These are phyloP conservation scores for Gryon sp. DNA, from an alignment of 1,140 invertebrate species.

Conservation along the genomic window DNA sequence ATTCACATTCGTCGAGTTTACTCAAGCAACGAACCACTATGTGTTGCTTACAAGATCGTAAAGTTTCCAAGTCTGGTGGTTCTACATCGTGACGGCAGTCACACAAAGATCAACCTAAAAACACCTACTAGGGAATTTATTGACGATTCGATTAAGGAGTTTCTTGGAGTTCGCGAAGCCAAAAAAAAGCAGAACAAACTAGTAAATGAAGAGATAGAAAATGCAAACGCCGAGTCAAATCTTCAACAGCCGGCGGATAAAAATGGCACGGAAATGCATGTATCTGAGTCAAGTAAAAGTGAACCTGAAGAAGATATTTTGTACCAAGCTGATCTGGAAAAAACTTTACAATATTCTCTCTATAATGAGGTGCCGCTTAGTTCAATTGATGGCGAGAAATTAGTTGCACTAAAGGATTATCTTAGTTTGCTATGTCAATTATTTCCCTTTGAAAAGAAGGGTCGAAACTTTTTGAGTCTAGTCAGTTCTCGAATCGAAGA, in stretches of 20 bases:
- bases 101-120: constrained; percentile 75
- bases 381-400: constrained; percentile 84
- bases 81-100: constrained; percentile 73
- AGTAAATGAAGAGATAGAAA: constrained; percentile 6
- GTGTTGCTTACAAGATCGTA: constrained; percentile 75
- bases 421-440: constrained; percentile 85
- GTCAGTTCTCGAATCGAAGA: constrained; percentile 77
- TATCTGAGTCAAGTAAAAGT: no score
- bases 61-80: constrained; percentile 81
- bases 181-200: constrained; percentile 54
- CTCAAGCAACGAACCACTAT: constrained; percentile 79
- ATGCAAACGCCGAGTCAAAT: not conserved
- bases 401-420: constrained; percentile 87
- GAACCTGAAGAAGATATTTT: constrained; percentile 79
- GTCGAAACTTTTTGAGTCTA: constrained; percentile 83
- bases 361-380: constrained; percentile 88
- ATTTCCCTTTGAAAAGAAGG: constrained; percentile 86
- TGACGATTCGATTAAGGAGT: constrained; percentile 74
- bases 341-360: constrained; percentile 88
- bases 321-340: constrained; percentile 92
- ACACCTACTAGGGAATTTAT: constrained; percentile 74
- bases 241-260: not conserved
- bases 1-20: constrained; percentile 81
- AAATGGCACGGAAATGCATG: not conserved
- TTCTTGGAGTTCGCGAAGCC: constrained; percentile 76